Evolutionary conservation across 2,797 vertebrate genomes (phyloP).

Genomic region (Taenioides sp.): DNA sequence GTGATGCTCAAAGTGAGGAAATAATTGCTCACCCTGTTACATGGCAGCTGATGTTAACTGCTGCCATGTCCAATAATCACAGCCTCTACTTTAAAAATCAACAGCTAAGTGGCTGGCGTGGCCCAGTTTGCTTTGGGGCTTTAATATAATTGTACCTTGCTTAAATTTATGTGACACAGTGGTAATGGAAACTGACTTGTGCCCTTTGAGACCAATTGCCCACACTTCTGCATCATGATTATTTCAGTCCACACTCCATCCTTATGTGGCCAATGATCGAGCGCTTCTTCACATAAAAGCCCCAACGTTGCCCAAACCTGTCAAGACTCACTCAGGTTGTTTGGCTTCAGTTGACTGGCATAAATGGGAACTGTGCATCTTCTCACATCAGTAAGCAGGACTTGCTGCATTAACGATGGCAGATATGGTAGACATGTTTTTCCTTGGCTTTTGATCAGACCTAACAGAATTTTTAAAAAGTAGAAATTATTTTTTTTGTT

Average conservation of each 20-base stretch:
- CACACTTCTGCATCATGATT: conserved; percentile 17
- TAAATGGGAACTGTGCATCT: neutral
- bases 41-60: neutral
- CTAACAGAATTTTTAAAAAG: neutral
- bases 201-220: conserved; percentile 13
- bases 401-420: conserved; percentile 11
- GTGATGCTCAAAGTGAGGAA: no score
- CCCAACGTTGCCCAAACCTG: neutral
- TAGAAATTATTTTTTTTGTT: neutral
- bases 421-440: conserved; percentile 18
- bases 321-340: neutral
- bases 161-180: conserved; percentile 5
- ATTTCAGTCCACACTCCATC: conserved; percentile 12
- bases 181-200: conserved; percentile 12
- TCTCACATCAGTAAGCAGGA: conserved; percentile 10
- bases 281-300: neutral
- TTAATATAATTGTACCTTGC: neutral
- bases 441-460: neutral
- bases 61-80: neutral
- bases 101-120: neutral
- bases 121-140: neutral
- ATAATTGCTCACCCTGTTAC: no score
- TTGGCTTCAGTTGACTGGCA: conserved; percentile 3
- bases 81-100: neutral
- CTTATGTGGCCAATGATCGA: conserved; percentile 3